Evolutionary conservation across 1,140 invertebrate genomes (phyloP).

Genomic region (Marisa cornuarietis): DNA sequence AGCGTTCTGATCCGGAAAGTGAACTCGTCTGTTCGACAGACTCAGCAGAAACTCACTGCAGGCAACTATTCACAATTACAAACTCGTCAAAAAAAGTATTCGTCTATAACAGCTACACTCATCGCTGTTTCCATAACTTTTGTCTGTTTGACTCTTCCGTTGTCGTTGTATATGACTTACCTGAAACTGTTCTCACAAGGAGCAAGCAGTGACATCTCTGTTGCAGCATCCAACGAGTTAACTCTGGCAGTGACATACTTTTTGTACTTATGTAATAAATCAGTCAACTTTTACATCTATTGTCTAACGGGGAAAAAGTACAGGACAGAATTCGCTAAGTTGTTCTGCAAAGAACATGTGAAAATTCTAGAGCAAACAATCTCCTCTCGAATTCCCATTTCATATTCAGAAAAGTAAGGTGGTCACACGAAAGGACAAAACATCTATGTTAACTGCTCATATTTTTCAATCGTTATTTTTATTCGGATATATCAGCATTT

Average conservation of each 20-base stretch:
- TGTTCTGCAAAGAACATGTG: no score
- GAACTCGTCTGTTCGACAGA: neutral
- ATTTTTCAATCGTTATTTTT: no score
- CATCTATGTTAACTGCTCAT: no score
- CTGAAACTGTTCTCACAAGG: neutral
- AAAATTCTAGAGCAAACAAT: no score
- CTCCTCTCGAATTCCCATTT: no score
- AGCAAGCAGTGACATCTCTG: neutral
- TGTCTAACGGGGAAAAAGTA: neutral
- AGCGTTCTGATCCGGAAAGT: neutral
- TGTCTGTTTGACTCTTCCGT: neutral
- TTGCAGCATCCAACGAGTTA: neutral
- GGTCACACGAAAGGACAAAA: no score
- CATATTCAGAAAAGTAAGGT: no score
- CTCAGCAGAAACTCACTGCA: neutral
- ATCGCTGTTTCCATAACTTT: neutral
- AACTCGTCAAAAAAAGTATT: neutral
- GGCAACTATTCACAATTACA: neutral
- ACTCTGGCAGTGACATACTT: neutral
- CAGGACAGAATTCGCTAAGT: neutral
- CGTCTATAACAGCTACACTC: neutral
- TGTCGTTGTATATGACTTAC: neutral
- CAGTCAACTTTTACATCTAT: constrained; percentile 5
- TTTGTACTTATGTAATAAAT: neutral
- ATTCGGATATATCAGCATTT: no score